Evolutionary conservation across 2,797 vertebrate genomes (phyloP).

Genomic region (Acanthiza pusilla): DNA sequence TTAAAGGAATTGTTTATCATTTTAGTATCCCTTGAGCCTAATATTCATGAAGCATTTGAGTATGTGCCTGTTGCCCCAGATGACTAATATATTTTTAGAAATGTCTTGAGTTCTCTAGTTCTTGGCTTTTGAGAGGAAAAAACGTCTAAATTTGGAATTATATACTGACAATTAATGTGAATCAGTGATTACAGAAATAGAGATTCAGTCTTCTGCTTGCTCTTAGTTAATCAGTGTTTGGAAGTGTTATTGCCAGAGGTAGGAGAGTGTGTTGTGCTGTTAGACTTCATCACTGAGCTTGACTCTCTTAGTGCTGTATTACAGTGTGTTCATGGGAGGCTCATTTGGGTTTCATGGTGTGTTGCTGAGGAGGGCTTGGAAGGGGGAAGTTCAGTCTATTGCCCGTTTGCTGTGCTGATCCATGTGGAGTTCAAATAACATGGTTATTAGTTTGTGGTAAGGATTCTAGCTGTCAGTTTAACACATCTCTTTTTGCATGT

Average conservation of each 20-base stretch:
- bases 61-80: not conserved
- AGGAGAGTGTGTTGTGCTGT: not conserved
- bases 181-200: not conserved
- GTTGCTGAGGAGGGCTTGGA: not conserved
- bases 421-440: not conserved
- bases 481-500: rapidly evolving
- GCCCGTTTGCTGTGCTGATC: not conserved
- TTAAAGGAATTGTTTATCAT: not conserved
- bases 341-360: rapidly evolving
- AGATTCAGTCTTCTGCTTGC: not conserved
- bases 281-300: not conserved
- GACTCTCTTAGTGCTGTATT: not conserved
- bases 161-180: not conserved
- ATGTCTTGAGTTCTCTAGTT: not conserved
- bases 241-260: not conserved
- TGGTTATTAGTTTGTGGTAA: not conserved
- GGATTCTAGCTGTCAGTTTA: not conserved
- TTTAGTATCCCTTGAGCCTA: not conserved
- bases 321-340: not conserved
- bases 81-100: not conserved
- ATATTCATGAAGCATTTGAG: not conserved
- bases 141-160: not conserved
- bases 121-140: not conserved
- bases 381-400: not conserved
- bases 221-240: not conserved